Evolutionary conservation across 2,888 invertebrate genomes (phyloP).

Genomic region (Orchesella flavescens): DNA sequence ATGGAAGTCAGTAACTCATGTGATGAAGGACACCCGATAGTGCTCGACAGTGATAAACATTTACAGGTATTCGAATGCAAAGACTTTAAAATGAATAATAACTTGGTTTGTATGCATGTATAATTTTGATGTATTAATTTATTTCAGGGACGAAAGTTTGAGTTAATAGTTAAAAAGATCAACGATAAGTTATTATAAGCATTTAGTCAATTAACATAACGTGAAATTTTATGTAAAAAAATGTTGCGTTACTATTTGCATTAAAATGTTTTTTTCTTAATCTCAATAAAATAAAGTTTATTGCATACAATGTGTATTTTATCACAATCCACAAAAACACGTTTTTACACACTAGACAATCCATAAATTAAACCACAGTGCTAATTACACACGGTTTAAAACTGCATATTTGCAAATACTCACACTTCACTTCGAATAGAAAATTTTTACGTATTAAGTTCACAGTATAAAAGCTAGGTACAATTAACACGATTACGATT

Average conservation of each 20-base stretch:
- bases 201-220: not conserved
- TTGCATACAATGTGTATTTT: too few species aligned
- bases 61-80: slow-evolving; percentile 71
- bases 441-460: not conserved
- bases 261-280: too few species aligned
- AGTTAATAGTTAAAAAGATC: slow-evolving; percentile 72
- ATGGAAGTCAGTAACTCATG: slow-evolving; percentile 81
- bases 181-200: not conserved
- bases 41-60: slow-evolving; percentile 80
- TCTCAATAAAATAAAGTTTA: too few species aligned
- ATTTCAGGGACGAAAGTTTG: slow-evolving; percentile 73
- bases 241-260: too few species aligned
- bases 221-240: too few species aligned
- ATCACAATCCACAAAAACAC: too few species aligned
- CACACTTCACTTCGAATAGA: not conserved
- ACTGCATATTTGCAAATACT: too few species aligned
- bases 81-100: too few species aligned
- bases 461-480: not conserved
- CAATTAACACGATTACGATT: not conserved
- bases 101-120: too few species aligned
- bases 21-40: slow-evolving; percentile 85
- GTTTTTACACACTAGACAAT: too few species aligned
- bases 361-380: too few species aligned
- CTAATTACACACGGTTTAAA: too few species aligned
- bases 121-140: not conserved